Percentiles rank a stretch among this genome's conserved stretches.
These are phyloP conservation scores for Proctacanthus coquilletti DNA, from an alignment of 1,140 invertebrate species.

Conservation along the genomic window DNA sequence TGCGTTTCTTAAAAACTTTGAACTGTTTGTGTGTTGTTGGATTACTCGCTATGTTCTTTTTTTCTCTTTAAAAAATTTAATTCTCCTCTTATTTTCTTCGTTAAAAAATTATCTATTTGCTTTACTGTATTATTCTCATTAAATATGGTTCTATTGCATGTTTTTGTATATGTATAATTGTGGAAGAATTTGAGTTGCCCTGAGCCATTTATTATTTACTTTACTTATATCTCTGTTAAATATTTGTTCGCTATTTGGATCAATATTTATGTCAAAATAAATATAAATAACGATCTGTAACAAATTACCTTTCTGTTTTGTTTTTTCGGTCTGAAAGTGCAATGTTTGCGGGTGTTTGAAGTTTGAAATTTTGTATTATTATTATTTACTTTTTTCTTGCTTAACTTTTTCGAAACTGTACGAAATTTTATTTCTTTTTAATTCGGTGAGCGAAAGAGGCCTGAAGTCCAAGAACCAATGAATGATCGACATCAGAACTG, in stretches of 20 bases:
- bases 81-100: background rate
- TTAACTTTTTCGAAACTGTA: too few species aligned
- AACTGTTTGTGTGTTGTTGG: slow-evolving; percentile 2
- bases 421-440: too few species aligned
- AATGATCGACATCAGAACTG: too few species aligned
- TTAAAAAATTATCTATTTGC: slow-evolving; percentile 2
- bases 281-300: slow-evolving; percentile 1
- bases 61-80: slow-evolving; percentile 1
- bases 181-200: slow-evolving; percentile 9
- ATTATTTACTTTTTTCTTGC: too few species aligned
- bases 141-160: slow-evolving; percentile 7
- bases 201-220: slow-evolving; percentile 6
- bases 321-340: too few species aligned
- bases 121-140: slow-evolving; percentile 1
- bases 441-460: too few species aligned
- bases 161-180: slow-evolving; percentile 4
- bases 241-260: too few species aligned
- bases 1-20: slow-evolving; percentile 1
- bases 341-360: too few species aligned
- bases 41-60: background rate
- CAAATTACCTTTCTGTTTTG: too few species aligned
- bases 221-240: background rate
- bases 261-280: too few species aligned
- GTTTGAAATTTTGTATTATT: too few species aligned
- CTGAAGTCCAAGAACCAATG: too few species aligned